These are phyloP conservation scores for Lamellibrachia columna DNA, from an alignment of 2,888 invertebrate species.

Conservation along the genomic window DNA sequence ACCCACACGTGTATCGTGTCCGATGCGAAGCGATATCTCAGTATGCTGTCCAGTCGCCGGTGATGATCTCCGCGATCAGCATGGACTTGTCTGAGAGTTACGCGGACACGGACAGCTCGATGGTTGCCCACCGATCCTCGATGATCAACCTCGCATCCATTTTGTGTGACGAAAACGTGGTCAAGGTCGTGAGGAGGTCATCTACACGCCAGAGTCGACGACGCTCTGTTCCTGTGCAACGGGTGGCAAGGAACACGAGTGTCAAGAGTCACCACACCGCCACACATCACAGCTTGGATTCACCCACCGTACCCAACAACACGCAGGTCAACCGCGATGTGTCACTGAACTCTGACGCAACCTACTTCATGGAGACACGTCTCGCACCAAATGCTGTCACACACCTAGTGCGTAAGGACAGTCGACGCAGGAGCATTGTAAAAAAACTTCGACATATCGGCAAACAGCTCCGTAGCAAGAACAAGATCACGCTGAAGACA, in stretches of 20 bases:
- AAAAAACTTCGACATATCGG: slow-evolving; percentile 12
- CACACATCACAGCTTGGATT: neutral
- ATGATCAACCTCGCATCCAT: neutral
- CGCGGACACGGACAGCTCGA: neutral
- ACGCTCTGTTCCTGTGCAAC: neutral
- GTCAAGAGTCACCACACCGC: neutral
- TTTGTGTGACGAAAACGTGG: neutral
- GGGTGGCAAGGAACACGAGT: neutral
- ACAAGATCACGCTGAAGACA: slow-evolving; percentile 18
- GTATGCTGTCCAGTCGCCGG: neutral
- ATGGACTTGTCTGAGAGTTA: neutral
- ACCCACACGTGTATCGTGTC: neutral
- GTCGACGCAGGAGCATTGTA: slow-evolving; percentile 19
- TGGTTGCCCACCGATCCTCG: neutral
- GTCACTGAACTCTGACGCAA: neutral
- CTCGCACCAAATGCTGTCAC: neutral
- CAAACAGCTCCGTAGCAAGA: slow-evolving; percentile 8
- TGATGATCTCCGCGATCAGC: slow-evolving; percentile 11
- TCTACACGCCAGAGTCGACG: neutral
- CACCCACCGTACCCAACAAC: neutral
- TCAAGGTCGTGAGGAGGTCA: neutral
- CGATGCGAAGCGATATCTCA: neutral
- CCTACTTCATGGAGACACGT: neutral
- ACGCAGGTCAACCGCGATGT: neutral
- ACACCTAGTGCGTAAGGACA: neutral